Base-by-base conservation (phyloP, 2,888 invertebrate genomes). In the Erynnis tages region DNA sequence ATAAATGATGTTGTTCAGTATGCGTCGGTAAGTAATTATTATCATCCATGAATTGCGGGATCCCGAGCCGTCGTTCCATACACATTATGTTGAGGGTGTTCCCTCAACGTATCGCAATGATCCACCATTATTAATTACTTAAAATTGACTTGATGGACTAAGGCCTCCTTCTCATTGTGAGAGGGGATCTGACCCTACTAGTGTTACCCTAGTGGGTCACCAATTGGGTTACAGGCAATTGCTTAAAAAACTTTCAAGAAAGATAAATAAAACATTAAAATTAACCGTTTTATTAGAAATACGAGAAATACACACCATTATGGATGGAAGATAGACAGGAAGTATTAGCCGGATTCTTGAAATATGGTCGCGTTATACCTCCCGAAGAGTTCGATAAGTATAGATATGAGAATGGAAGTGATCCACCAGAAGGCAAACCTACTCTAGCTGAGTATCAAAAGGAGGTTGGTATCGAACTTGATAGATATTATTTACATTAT, bases 241-340 rank as follows among this genome's bases (percentile, higher is more conserved):
- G n/a, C n/a, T n/a, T n/a, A n/a, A n/a, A n/a, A n/a, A n/a, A n/a
- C n/a, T 14, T 16, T 6, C 4, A 16, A 23, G 16, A 25, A 40
- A 25, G n/a, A 25, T 8, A 4, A n/a, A 8, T 16, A 13, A 5
- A 6, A n/a, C 17, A 41, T 11, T 43, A 13, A 37, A 23, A 30
- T 29, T 5, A 14, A 1, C 38, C 49, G 76, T 35, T n/a, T 23
- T 25, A 11, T 21, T 16, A 63, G 90, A 86, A 86, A 69, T 95
- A 92, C 64, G 92, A 93, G 48, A 91, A 92, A 56, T 96, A 94
- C 71, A 91, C 93, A 0, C 94, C 94, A 66, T 80, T 98, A 5
- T 98, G 98, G 97, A 76, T 92, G 43, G 95, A 96, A 67, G 94
- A 96, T 70, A 90, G 94, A 29, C 91, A 93, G 46, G 93, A 94